phyloP scores from a whole-genome alignment of 2,888 invertebrate genomes.

The Phengaris alcon region DNA sequence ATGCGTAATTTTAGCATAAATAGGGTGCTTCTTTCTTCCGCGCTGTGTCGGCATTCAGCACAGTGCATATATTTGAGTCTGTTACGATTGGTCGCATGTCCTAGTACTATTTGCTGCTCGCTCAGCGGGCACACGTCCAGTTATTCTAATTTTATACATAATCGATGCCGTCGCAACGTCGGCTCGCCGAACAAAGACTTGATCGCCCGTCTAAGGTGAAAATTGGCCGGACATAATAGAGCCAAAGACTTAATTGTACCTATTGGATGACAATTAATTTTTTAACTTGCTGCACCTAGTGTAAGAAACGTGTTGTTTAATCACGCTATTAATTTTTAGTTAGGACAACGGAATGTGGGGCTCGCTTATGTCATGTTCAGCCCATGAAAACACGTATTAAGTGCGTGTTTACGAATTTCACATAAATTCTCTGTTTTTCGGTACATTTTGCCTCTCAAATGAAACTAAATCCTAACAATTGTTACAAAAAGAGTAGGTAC shows the following conservation, averaged over 20 bases:
- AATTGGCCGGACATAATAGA: slow-evolving; percentile 41
- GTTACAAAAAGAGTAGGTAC: no score
- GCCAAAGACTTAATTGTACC: not conserved
- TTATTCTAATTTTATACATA: slow-evolving; percentile 79
- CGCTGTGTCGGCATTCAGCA: slow-evolving; percentile 62
- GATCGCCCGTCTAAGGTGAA: slow-evolving; percentile 59
- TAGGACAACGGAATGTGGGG: not conserved
- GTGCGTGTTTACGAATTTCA: no score
- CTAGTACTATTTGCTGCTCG: slow-evolving; percentile 77
- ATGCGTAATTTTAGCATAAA: slow-evolving; percentile 19
- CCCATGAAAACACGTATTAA: not conserved
- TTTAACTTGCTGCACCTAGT: not conserved
- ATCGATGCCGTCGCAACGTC: slow-evolving; percentile 74
- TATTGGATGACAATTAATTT: not conserved
- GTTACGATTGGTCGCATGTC: slow-evolving; percentile 76
- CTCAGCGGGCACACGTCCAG: slow-evolving; percentile 76
- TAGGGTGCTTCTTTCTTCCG: slow-evolving; percentile 51
- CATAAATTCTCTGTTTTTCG: no score
- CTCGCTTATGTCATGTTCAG: not conserved
- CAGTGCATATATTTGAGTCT: slow-evolving; percentile 70
- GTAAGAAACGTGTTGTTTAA: not conserved
- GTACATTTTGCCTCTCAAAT: no score
- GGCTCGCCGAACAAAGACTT: slow-evolving; percentile 67
- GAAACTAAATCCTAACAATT: no score
- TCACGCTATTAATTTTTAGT: not conserved